Evolutionary conservation across 2,888 invertebrate genomes (phyloP).

Genomic region (Dolichopus griseipennis): DNA sequence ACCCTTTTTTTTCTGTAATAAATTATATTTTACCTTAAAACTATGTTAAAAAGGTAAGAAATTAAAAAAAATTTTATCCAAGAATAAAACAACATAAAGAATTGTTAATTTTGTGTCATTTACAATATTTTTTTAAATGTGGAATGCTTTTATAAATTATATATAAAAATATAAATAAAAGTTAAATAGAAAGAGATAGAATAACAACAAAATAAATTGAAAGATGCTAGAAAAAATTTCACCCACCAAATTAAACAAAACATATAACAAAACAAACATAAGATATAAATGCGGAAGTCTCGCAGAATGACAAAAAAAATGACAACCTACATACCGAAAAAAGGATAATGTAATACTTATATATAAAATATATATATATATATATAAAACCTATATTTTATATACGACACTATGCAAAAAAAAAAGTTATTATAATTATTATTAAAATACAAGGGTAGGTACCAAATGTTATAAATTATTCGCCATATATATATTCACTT

Average conservation of each 20-base stretch:
- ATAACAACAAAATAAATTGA: neutral
- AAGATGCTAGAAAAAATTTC: neutral
- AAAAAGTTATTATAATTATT: neutral
- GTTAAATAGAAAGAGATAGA: neutral
- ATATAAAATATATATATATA: too few relatives aligned
- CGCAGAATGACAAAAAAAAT: too few relatives aligned
- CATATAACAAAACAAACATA: neutral
- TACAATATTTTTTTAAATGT: neutral
- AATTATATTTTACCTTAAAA: neutral
- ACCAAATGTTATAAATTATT: constrained; percentile 1
- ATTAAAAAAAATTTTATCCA: neutral
- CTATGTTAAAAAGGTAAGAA: neutral
- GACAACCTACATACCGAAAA: neutral
- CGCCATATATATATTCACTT: neutral
- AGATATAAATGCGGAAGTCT: neutral
- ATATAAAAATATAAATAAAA: neutral
- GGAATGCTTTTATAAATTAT: constrained; percentile 5
- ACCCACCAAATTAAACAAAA: too few relatives aligned
- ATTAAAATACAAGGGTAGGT: neutral
- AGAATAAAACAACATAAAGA: neutral
- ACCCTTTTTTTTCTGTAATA: neutral
- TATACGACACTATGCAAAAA: neutral
- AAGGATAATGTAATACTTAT: neutral
- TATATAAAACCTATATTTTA: too few relatives aligned
- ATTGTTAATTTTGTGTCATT: neutral